These are phyloP conservation scores for Poecile atricapillus DNA, from an alignment of 2,113 vertebrate genomes.

Conservation along the genomic window DNA sequence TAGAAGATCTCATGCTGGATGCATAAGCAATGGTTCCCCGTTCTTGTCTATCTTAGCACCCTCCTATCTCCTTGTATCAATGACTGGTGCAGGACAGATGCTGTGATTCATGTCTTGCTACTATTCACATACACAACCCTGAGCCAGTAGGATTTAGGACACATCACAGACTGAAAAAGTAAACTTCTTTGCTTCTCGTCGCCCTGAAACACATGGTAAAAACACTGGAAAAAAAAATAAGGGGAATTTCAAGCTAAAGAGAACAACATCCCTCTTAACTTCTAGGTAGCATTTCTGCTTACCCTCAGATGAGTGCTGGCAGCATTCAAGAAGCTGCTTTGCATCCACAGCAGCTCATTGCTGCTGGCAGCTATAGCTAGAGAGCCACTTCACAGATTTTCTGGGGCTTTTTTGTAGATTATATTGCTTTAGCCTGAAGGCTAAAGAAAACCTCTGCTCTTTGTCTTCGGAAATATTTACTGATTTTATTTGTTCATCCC, in stretches of 20 bases:
- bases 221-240: neutral
- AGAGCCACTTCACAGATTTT: neutral
- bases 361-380: neutral
- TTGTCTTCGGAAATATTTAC: neutral
- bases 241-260: neutral
- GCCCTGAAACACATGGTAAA: neutral
- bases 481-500: neutral
- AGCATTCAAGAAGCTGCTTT: neutral
- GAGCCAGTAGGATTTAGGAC: neutral
- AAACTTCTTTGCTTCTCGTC: neutral
- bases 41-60: neutral
- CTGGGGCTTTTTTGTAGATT: neutral
- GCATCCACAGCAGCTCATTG: neutral
- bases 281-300: neutral
- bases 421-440: neutral
- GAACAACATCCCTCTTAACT: neutral
- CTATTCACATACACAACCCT: neutral
- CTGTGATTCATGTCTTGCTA: neutral
- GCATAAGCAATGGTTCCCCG: neutral
- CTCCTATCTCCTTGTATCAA: neutral
- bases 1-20: neutral
- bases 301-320: neutral
- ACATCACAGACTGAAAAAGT: neutral
- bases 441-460: neutral
- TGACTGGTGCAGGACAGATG: neutral